These are phyloP conservation scores for Ibycter americanus DNA, from an alignment of 2,797 vertebrate genomes.

Conservation along the genomic window DNA sequence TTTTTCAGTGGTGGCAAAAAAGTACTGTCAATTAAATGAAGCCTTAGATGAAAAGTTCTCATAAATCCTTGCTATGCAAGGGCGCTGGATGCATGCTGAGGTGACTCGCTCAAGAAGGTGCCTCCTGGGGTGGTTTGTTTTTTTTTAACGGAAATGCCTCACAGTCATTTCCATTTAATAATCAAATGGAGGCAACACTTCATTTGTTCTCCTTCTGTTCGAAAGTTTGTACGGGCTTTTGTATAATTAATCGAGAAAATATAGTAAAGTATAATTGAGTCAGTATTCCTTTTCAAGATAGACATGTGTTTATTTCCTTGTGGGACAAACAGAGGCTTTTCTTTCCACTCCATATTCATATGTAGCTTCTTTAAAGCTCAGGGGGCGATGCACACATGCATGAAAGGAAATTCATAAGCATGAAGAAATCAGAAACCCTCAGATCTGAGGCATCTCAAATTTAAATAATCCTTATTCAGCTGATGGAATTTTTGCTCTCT, in stretches of 20 bases:
- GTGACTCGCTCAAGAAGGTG: neutral
- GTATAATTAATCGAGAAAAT: conserved; percentile 20
- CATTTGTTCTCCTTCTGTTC: neutral
- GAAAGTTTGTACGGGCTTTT: neutral
- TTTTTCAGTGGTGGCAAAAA: neutral
- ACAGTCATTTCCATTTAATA: neutral
- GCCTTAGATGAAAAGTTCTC: neutral
- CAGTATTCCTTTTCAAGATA: neutral
- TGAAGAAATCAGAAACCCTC: neutral
- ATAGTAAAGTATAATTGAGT: neutral
- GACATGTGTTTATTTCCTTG: neutral
- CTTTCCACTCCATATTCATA: neutral
- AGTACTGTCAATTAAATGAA: neutral
- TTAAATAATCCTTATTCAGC: conserved; percentile 1
- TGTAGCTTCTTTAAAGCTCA: neutral
- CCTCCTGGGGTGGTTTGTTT: neutral
- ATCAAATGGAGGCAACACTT: neutral
- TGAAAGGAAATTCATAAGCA: neutral
- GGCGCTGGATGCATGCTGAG: neutral
- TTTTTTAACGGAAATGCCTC: neutral
- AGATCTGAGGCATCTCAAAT: neutral
- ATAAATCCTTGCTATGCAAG: neutral
- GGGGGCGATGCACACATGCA: neutral
- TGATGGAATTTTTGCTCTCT: neutral
- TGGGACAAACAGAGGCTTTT: neutral